Base-by-base conservation (phyloP, 2,797 vertebrate species). In the Pygocentrus nattereri region DNA sequence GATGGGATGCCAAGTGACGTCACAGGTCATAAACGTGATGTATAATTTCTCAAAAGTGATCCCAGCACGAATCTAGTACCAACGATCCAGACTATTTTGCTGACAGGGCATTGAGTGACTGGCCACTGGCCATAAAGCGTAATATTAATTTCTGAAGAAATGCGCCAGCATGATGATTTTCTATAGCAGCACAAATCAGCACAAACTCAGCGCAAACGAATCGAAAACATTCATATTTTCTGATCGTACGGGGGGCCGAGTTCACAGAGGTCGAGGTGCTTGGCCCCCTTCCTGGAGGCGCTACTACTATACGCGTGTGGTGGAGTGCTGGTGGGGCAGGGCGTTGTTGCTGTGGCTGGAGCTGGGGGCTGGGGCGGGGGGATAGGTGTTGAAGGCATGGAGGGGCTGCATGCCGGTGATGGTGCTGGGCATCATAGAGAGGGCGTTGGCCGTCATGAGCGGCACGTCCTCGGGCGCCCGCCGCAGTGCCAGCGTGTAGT, bases 281-380 rank as follows among this genome's bases (percentile, higher is more conserved):
- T 89, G 85, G 87, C 91, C 91, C 93, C 74, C 77, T 38, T 70
- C 27, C 67, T 4, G 27, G 34, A 67, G 61, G 68, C 54, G 74
- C 82, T 78, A 89, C 93, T 98, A 97, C 94, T 98, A 97, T 97
- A 98, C 97, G 65, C 96, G 95, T 75, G 97, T 98, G 89, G 97
- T 98, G 85, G 97, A 97, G 93, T 97, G 97, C 90, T 97, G 96
- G 89, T 97, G 97, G 78, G 97, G 96, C 88, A 98, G 93, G 85
- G 96, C 96, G 92, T 97, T 97, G 95, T 97, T 97, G 93, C 93
- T 94, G 89, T 95, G 94, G 85, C 93, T 93, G 74, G 94, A 92
- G 76, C 93, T 88, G 0, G 94, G 94, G 80, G 93, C 91, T 1
- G 96, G 94, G 81, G 95, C 92, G 0, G 95, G 94, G 64, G 96